Conservation (phyloP, 2,797 vertebrate genomes). For the Myotis vivesi region DNA sequence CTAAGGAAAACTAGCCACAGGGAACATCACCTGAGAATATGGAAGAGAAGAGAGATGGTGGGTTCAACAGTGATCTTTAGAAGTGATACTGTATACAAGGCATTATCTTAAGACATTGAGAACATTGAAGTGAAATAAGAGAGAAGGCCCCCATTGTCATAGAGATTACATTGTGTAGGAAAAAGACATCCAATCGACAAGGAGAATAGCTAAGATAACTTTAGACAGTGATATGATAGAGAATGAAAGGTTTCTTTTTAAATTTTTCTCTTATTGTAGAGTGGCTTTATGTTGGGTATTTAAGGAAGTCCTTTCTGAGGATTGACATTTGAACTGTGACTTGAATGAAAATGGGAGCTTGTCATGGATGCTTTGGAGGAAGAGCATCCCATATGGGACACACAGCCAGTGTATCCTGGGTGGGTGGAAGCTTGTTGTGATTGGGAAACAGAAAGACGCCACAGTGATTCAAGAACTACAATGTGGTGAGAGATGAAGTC, state of each 20-base stretch:
- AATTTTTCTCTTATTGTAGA: neutral
- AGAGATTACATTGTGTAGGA: neutral
- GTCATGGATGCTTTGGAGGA: neutral
- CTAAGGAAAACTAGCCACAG: neutral
- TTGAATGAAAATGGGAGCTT: neutral
- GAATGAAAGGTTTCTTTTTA: neutral
- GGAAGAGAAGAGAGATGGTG: neutral
- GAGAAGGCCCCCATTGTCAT: neutral
- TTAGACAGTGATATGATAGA: neutral
- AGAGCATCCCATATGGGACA: neutral
- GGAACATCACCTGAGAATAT: neutral
- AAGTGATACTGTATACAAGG: neutral
- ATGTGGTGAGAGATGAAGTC: neutral
- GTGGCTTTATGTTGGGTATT: neutral
- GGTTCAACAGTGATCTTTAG: neutral
- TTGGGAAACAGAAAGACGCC: neutral
- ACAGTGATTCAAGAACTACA: neutral
- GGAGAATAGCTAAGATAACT: neutral
- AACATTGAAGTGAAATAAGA: neutral
- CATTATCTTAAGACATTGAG: neutral
- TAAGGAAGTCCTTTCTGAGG: neutral
- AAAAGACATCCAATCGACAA: neutral
- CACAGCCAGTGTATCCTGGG: neutral
- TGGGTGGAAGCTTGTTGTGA: neutral
- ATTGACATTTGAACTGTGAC: conserved; percentile 3